Evolutionary conservation across 2,888 invertebrate species (phyloP), one percentile per base, ranked within the genome.

Genomic region (Dryobotodes eremita): DNA sequence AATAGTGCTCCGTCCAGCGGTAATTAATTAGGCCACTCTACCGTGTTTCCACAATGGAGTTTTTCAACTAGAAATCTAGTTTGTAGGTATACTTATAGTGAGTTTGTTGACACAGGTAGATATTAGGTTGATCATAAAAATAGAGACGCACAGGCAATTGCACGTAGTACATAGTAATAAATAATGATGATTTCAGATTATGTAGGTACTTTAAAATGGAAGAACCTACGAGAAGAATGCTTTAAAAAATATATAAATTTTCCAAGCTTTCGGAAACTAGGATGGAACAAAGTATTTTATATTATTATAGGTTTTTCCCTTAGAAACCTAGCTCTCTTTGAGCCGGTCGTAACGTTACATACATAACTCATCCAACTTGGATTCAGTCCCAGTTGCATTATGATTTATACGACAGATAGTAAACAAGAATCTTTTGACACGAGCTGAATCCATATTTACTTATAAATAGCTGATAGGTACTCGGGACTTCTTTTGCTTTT

Each of bases 21-120:
- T 89, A 87, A 91, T 90, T 92, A 92, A 91, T 90, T 87, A 82
- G 81, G 61, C 77, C 85, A 78, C 81, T 90, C 82, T 89, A 80
- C 88, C 90, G 84, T 90, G 80, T 80, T 87, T 89, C 90, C 89
- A 86, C 76, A 48, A 53, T 48, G 62, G 50, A 62, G 53, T 77
- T 83, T 79, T 77, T 59, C 23, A 71, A 62, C 15, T 55, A n/a
- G 26, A n/a, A 8, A 36, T 42, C 5, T 15, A 59, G 48, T 26
- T 64, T 42, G n/a, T 48, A 0, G 1, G 7, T 50, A 48, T 1
- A 4, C 31, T 7, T 31, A n/a, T 36, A 23, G 64, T 69, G 26
- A 61, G 20, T 69, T 50, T 70, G 4, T 68, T 23, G 7, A 50
- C 26, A 36, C 10, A 57, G 20, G 13, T 1, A 5, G 5, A 69